These are phyloP conservation scores for Sarcophaga carnaria DNA, from an alignment of 2,888 invertebrate genomes.

Conservation along the genomic window DNA sequence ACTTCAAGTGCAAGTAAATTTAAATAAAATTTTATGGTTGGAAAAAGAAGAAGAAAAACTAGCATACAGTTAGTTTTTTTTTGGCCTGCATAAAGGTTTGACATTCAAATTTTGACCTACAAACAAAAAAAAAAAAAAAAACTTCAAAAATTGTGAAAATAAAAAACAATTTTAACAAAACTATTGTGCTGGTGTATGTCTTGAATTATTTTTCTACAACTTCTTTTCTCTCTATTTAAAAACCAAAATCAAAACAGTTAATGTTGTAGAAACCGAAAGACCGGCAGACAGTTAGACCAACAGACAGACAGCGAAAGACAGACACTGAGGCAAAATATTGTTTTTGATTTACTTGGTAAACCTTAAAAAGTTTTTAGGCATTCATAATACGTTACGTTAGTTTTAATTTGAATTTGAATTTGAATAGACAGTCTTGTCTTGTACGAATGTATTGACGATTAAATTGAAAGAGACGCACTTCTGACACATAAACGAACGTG, in stretches of 20 bases:
- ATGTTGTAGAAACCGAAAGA: background rate
- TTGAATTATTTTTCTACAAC: too few species aligned
- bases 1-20: constrained; percentile 34
- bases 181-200: background rate
- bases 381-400: background rate
- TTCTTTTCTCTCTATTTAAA: background rate
- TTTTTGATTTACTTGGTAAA: background rate
- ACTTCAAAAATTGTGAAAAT: background rate
- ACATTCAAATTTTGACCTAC: constrained; percentile 60
- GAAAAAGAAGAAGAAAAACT: background rate
- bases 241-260: background rate
- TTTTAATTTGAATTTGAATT: background rate
- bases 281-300: background rate
- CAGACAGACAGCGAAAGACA: too few species aligned
- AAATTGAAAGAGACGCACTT: background rate
- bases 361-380: background rate
- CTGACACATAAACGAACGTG: background rate
- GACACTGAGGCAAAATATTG: too few species aligned
- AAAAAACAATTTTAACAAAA: background rate
- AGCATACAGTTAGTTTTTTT: background rate
- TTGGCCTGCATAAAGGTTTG: constrained; percentile 25
- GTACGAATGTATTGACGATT: background rate
- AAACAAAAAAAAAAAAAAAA: constrained; percentile 29
- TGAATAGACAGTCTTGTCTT: background rate
- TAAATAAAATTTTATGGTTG: background rate